Conservation (phyloP, 2,888 invertebrate species). For the Leptinotarsa rubiginosa region DNA sequence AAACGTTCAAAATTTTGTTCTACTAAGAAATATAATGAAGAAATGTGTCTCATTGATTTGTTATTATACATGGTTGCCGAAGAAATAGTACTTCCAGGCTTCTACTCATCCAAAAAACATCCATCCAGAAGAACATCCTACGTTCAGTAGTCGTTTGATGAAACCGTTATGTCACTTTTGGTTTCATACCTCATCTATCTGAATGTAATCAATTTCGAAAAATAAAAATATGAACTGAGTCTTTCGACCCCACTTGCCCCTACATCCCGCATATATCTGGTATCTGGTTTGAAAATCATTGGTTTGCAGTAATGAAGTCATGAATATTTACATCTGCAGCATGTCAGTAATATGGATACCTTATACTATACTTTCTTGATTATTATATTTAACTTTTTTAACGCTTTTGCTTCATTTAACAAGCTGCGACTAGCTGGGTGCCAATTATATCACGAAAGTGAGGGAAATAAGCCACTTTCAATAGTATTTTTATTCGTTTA, state of each 20-base stretch:
- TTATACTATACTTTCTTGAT: slow-evolving; percentile 10
- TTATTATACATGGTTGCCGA: no score
- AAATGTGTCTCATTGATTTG: no score
- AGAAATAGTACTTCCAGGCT: no score
- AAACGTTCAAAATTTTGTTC: no score
- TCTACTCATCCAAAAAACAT: no score
- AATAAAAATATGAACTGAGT: no score
- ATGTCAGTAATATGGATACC: neutral
- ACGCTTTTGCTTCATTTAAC: neutral
- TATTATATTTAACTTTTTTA: slow-evolving; percentile 8
- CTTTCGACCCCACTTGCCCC: neutral
- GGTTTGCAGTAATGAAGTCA: neutral
- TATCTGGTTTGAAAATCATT: neutral
- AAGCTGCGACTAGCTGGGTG: neutral
- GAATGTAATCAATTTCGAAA: no score
- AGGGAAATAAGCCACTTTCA: neutral
- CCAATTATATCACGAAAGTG: slow-evolving; percentile 3
- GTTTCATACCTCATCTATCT: no score
- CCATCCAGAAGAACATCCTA: no score
- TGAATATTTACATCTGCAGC: slow-evolving; percentile 6
- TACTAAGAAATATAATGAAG: no score
- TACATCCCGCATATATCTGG: neutral
- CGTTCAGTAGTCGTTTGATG: no score
- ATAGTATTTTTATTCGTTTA: slow-evolving; percentile 2
- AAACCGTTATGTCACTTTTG: no score